phyloP scores from a whole-genome alignment of 2,113 vertebrate genomes.

The Oreotrochilus melanogaster region DNA sequence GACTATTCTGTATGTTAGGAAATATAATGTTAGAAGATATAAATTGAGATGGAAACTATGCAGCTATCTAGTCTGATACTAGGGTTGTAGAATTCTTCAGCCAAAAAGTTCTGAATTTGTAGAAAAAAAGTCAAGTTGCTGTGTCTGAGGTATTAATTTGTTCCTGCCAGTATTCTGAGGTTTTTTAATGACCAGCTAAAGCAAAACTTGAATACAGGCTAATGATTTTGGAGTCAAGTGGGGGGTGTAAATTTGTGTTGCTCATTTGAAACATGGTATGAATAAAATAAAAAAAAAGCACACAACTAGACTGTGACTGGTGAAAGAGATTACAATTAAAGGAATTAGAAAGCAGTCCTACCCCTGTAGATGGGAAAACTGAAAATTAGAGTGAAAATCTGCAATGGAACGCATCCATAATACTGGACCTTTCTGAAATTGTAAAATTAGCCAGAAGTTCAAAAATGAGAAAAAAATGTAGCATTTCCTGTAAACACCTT shows the following conservation, averaged over 20 bases:
- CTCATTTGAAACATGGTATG: neutral
- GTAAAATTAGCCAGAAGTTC: neutral
- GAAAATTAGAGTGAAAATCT: neutral
- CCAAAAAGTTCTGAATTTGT: neutral
- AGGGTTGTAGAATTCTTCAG: neutral
- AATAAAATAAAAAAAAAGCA: neutral
- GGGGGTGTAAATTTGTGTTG: neutral
- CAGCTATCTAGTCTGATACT: fast-evolving
- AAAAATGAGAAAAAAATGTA: neutral
- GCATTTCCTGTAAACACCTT: neutral
- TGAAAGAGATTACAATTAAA: neutral
- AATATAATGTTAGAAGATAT: neutral
- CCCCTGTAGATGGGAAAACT: neutral
- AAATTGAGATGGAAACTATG: neutral
- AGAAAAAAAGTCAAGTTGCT: neutral
- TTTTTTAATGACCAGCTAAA: neutral
- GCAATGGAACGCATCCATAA: neutral
- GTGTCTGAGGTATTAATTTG: neutral
- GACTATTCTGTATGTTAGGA: neutral
- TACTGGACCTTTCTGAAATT: neutral
- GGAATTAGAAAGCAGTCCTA: neutral
- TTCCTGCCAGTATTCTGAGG: neutral
- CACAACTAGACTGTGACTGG: neutral
- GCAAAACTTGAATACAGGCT: neutral
- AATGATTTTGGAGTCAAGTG: neutral